Base-by-base conservation (phyloP, 2,888 invertebrate species). In the Andrena praecox region DNA sequence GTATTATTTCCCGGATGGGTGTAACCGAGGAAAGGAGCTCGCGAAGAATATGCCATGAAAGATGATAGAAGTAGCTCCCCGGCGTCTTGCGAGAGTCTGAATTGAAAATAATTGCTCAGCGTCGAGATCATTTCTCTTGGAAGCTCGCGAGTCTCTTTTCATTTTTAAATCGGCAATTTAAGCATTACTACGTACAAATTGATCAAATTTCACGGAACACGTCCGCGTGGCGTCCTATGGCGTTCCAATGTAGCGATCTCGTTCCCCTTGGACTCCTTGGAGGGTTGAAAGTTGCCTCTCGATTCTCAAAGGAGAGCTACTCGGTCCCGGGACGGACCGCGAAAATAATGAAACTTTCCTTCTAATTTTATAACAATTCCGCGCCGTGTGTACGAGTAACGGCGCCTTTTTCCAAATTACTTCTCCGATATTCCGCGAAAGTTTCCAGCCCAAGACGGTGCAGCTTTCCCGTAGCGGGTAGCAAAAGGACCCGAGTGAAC, bases 341-440 rank as follows among this genome's bases (percentile, higher is more conserved):
- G 63, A 69, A 33, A 66, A 74, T 59, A 59, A 81, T 50, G 35
- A 72, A 77, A 73, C 8, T 31, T 52, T 8, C 16, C 10, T 33
- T 33, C 63, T 31, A 73, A 66, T 64, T 70, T 80, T 59, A 52
- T n/a, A 48, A 52, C 29, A 54, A 48, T 56, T n/a, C 31, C 50
- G 24, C 35, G 29, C 24, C 64, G 20, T 12, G 27, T 8, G 52
- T n/a, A 24, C 66, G 66, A 12, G 50, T 52, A 27, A 52, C 70
- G 12, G 10, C 50, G 10, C 33, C 12, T n/a, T 74, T 80, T 59
- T 80, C 42, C 63, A 62, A 77, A 73, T 73, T 29, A 69, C 66
- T 72, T 77, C 72, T 69, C 52, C 77, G 54, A 82, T 80, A 75
- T 77, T 48, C 10, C 62, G 8, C 8, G 66, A 63, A 73, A 80